A percentile compares a stretch with the other conserved stretches of the same genome.
Conservation (phyloP, 2,888 invertebrate species). For the Chirona hameri region DNA sequence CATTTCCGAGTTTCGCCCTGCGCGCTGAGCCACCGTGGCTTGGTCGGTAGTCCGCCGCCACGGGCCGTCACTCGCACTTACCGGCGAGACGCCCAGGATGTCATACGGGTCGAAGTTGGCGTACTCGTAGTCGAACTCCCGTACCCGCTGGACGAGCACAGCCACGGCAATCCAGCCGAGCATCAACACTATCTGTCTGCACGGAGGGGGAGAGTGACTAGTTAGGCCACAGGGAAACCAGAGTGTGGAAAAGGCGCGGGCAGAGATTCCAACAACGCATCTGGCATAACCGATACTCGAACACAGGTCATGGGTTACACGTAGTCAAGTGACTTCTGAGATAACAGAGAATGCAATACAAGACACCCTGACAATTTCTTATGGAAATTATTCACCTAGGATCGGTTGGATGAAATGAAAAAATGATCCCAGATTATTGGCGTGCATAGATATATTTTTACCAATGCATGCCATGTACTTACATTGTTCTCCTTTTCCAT, state of each 20-base stretch:
- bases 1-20: too few relatives aligned
- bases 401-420: too few relatives aligned
- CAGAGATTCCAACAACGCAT: too few relatives aligned
- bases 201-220: not conserved
- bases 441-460: too few relatives aligned
- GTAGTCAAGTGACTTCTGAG: not conserved
- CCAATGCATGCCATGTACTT: not conserved
- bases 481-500: conserved; percentile 23
- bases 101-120: conserved; percentile 98
- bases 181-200: conserved; percentile 58
- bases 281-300: too few relatives aligned
- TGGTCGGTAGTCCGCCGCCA: too few relatives aligned
- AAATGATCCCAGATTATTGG: too few relatives aligned
- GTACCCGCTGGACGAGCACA: conserved; percentile 82
- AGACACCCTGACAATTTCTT: not conserved
- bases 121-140: conserved; percentile 96
- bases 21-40: too few relatives aligned
- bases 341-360: not conserved
- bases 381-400: too few relatives aligned
- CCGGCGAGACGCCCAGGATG: conserved; percentile 82
- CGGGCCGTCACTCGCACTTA: conserved; percentile 46
- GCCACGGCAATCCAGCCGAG: conserved; percentile 77
- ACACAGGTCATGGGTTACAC: not conserved
- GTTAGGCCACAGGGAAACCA: too few relatives aligned
- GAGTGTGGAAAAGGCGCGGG: too few relatives aligned